These are phyloP conservation scores for Drosophila colorata DNA, from an alignment of 2,888 invertebrate species.

Conservation along the genomic window DNA sequence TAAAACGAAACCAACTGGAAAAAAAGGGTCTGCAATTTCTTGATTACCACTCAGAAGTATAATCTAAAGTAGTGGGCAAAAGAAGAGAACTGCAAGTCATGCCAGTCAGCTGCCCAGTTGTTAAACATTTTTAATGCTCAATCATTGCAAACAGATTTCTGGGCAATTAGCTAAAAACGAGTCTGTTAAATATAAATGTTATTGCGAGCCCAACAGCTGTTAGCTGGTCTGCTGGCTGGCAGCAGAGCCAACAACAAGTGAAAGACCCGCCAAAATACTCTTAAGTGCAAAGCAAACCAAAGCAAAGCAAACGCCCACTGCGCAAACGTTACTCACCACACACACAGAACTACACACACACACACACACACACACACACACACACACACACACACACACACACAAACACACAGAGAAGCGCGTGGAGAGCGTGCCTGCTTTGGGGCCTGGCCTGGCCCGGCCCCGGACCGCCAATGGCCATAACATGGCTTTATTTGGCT, in stretches of 20 bases:
- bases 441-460: slow-evolving; percentile 19
- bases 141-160: slow-evolving; percentile 65
- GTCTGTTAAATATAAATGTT: slow-evolving; percentile 24
- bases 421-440: slow-evolving; percentile 35
- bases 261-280: slow-evolving; percentile 44
- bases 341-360: slow-evolving; percentile 10
- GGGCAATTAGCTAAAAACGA: slow-evolving; percentile 60
- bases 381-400: slow-evolving; percentile 10
- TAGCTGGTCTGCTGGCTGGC: slow-evolving; percentile 5
- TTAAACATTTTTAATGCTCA: slow-evolving; percentile 51
- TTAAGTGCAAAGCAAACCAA: slow-evolving; percentile 37
- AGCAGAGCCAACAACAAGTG: slow-evolving; percentile 60
- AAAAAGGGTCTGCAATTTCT: slow-evolving; percentile 46
- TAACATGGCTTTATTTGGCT: slow-evolving; percentile 69
- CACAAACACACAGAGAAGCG: slow-evolving; percentile 6
- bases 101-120: slow-evolving; percentile 39
- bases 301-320: slow-evolving; percentile 56
- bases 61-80: slow-evolving; percentile 4
- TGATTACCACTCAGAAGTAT: slow-evolving; percentile 43
- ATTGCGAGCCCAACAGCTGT: slow-evolving; percentile 37
- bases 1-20: slow-evolving; percentile 16
- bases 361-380: slow-evolving; percentile 34
- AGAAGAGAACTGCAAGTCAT: slow-evolving; percentile 38
- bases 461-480: slow-evolving; percentile 63
- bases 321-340: slow-evolving; percentile 62